Percentiles rank a stretch among this genome's conserved stretches.
These are phyloP conservation scores for Drosophila histrio DNA, from an alignment of 2,888 invertebrate genomes.

Conservation along the genomic window DNA sequence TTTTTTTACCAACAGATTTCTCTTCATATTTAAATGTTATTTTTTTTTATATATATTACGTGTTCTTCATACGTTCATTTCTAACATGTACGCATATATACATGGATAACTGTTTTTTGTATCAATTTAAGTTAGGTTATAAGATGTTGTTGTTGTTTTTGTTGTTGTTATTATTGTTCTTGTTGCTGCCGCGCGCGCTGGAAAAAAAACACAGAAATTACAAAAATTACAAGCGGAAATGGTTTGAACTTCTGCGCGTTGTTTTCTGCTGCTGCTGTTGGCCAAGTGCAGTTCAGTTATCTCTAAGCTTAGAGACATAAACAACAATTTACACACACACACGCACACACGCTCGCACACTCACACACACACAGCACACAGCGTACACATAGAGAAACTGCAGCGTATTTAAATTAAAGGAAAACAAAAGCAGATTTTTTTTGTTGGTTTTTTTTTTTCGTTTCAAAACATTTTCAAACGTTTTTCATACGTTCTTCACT, in stretches of 20 bases:
- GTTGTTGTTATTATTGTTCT: slow-evolving; percentile 8
- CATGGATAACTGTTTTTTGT: slow-evolving; percentile 17
- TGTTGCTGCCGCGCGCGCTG: slow-evolving; percentile 36
- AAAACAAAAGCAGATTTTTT: slow-evolving; percentile 51
- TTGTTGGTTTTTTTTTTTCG: too few species aligned
- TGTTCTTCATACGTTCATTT: slow-evolving; percentile 10
- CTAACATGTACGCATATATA: slow-evolving; percentile 26
- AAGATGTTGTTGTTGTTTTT: slow-evolving; percentile 32
- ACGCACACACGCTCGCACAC: slow-evolving; percentile 3
- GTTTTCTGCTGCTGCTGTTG: slow-evolving; percentile 33
- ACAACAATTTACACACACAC: slow-evolving; percentile 31
- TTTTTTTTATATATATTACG: background rate
- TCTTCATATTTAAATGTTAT: slow-evolving; percentile 27
- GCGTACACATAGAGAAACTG: slow-evolving; percentile 6
- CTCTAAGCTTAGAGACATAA: slow-evolving; percentile 15
- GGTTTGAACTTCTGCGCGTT: slow-evolving; percentile 31
- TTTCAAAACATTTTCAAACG: slow-evolving; percentile 48
- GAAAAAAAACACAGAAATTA: slow-evolving; percentile 52
- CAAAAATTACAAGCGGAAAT: slow-evolving; percentile 53
- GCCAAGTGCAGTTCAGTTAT: slow-evolving; percentile 35
- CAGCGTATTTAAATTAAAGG: slow-evolving; percentile 38
- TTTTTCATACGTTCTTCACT: slow-evolving; percentile 55
- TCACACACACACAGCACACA: slow-evolving; percentile 14
- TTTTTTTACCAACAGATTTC: slow-evolving; percentile 52
- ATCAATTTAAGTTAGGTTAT: slow-evolving; percentile 11